These are phyloP conservation scores for Protonemura montana DNA, from an alignment of 2,888 invertebrate genomes.

Conservation along the genomic window DNA sequence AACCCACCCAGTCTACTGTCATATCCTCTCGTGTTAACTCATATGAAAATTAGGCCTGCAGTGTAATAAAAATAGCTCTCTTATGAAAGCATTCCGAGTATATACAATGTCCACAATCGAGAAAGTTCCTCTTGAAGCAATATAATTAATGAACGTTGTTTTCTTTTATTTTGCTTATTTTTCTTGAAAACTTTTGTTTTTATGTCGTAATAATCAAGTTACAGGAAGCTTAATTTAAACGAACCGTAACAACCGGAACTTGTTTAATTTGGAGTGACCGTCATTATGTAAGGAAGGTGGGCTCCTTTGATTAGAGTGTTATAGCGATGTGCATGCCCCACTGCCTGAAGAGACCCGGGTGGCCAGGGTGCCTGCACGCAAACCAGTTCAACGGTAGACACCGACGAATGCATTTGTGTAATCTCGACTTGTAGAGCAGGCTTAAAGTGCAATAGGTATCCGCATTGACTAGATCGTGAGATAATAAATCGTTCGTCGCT, in stretches of 20 bases:
- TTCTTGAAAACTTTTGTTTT: conserved; percentile 41
- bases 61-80: conserved; percentile 9
- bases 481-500: too few species aligned
- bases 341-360: neutral
- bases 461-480: too few species aligned
- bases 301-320: neutral
- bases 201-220: conserved; percentile 30
- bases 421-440: neutral
- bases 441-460: too few species aligned
- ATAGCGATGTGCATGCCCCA: neutral
- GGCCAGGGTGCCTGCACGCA: neutral
- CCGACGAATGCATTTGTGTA: neutral
- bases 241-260: conserved; percentile 38
- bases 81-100: conserved; percentile 26
- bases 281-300: conserved; percentile 8
- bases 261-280: conserved; percentile 16
- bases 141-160: conserved; percentile 41
- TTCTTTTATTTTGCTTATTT: conserved; percentile 28
- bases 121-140: conserved; percentile 40
- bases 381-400: too few species aligned
- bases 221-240: conserved; percentile 39
- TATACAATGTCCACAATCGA: conserved; percentile 41
- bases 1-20: neutral
- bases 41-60: conserved; percentile 16
- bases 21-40: conserved; percentile 9